Evolutionary conservation across 2,888 invertebrate genomes (phyloP).

Genomic region (Mactromeris polynyma): DNA sequence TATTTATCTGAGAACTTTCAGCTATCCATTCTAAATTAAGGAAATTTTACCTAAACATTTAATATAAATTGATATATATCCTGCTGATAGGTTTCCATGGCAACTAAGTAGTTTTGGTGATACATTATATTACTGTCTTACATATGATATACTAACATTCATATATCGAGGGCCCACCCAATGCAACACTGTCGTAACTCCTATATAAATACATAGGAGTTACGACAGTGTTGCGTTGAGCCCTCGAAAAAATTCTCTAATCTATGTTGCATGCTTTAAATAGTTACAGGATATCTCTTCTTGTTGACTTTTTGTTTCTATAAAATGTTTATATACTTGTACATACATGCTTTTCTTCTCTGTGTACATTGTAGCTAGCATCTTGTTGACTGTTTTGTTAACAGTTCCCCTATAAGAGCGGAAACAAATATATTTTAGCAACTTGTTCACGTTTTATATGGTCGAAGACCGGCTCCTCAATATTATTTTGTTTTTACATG

Average conservation of each 20-base stretch:
- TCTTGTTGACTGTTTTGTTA: conserved; percentile 42
- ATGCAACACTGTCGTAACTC: too few species aligned
- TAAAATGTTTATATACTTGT: conserved; percentile 17
- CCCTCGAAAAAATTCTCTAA: too few species aligned
- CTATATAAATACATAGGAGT: too few species aligned
- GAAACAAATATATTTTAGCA: conserved; percentile 52
- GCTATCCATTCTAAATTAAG: too few species aligned
- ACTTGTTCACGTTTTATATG: conserved; percentile 61
- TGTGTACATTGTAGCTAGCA: conserved; percentile 30
- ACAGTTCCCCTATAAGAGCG: conserved; percentile 36
- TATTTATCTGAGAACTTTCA: too few species aligned
- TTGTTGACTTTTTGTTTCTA: conserved; percentile 14
- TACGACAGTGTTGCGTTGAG: too few species aligned
- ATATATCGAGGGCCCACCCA: too few species aligned
- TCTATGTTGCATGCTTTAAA: too few species aligned
- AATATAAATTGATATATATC: neutral
- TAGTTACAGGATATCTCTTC: neutral
- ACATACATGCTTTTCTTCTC: conserved; percentile 4
- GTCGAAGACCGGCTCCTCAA: conserved; percentile 65
- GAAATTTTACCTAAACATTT: too few species aligned
- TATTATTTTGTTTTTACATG: conserved; percentile 57
- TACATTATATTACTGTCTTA: neutral
- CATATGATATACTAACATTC: neutral
- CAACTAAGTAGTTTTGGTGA: neutral
- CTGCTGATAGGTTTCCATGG: neutral